A percentile compares a stretch with the other conserved stretches of the same genome.
Conservation (phyloP, 2,888 invertebrate genomes). For the Pyrocoelia pectoralis region DNA sequence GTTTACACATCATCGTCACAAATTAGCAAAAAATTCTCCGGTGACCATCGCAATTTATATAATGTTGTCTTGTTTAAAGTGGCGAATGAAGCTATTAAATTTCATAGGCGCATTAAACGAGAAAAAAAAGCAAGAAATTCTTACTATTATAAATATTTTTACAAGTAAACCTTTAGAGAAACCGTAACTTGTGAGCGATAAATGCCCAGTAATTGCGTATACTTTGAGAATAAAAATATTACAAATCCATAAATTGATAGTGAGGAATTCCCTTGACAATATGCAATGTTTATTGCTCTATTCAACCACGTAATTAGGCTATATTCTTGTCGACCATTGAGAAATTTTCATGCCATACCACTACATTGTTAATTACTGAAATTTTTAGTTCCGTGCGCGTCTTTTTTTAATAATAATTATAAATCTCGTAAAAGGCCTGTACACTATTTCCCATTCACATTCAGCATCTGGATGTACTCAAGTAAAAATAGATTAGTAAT, state of each 20-base stretch:
- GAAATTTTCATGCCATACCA: background rate
- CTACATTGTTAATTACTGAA: background rate
- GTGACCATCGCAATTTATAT: background rate
- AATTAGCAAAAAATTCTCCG: background rate
- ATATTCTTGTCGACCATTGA: background rate
- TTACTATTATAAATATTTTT: constrained; percentile 5
- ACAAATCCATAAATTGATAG: constrained; percentile 9
- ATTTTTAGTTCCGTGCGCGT: background rate
- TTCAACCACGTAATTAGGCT: background rate
- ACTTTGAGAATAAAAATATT: constrained; percentile 6
- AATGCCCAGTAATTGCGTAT: background rate
- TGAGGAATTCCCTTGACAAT: constrained; percentile 9
- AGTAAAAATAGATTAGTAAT: constrained; percentile 4
- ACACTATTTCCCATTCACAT: too few relatives aligned
- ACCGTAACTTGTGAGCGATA: constrained; percentile 4
- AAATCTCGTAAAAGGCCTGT: background rate
- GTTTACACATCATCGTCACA: constrained; percentile 1
- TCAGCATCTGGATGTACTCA: background rate
- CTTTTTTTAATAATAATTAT: background rate
- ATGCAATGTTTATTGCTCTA: constrained; percentile 7
- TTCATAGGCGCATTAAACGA: background rate
- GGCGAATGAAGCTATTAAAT: background rate
- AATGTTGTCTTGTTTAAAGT: background rate
- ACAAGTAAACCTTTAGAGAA: background rate
- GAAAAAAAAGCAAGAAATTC: background rate